Evolutionary conservation across 2,797 vertebrate species (phyloP).

Genomic region (Graptemys geographica): DNA sequence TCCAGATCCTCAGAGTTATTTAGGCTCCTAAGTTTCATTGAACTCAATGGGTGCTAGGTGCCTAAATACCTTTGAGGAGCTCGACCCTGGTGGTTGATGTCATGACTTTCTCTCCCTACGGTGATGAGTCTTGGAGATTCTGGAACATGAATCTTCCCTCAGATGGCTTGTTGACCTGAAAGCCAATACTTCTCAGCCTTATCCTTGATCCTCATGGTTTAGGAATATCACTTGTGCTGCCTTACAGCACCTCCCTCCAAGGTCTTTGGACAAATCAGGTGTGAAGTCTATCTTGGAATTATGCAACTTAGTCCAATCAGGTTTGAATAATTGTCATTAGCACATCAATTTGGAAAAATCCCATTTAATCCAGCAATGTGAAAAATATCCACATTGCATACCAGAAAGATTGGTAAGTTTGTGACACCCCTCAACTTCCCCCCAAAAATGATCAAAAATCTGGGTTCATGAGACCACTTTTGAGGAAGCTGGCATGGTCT

Average conservation of each 20-base stretch:
- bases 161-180: not conserved
- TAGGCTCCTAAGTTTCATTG: not conserved
- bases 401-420: not conserved
- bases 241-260: not conserved
- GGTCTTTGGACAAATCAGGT: not conserved
- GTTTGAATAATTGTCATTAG: not conserved
- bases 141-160: not conserved
- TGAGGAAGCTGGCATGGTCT: not conserved
- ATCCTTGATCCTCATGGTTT: not conserved
- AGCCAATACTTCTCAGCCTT: not conserved
- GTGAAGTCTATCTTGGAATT: not conserved
- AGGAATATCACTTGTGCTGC: not conserved
- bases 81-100: not conserved
- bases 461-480: not conserved
- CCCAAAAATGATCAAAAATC: not conserved
- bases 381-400: not conserved
- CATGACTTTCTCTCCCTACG: not conserved
- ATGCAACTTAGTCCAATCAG: not conserved
- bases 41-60: not conserved
- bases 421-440: not conserved
- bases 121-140: not conserved
- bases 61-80: not conserved
- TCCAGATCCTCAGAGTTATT: not conserved
- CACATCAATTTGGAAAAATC: not conserved
- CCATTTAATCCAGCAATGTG: not conserved